Conservation (phyloP, 2,797 vertebrate genomes). For the Sebastes taczanowskii region DNA sequence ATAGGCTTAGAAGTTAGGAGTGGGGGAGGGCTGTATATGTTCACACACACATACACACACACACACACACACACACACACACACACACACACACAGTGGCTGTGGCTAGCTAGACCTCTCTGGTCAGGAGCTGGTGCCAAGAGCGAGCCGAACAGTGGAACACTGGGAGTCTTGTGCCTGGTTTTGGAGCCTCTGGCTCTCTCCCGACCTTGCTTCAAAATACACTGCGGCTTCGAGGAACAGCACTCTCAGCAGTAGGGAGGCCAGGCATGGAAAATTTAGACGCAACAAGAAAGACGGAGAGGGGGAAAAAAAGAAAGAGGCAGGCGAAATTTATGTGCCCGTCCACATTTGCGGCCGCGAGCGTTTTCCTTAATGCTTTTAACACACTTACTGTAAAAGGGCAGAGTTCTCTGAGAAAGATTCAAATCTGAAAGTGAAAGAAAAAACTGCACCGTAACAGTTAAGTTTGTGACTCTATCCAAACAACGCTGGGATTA, state of each 20-base stretch:
- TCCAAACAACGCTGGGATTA: conserved; percentile 48
- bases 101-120: conserved; percentile 76
- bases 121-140: conserved; percentile 81
- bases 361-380: conserved; percentile 74
- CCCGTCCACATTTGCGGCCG: conserved; percentile 78
- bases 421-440: conserved; percentile 70
- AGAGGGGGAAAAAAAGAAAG: conserved; percentile 23
- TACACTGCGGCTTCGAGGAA: conserved; percentile 86
- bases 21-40: conserved; percentile 65
- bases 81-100: conserved; percentile 64
- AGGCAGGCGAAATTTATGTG: conserved; percentile 71
- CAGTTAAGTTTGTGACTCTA: conserved; percentile 29
- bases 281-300: conserved; percentile 75
- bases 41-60: background rate
- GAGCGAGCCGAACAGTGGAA: conserved; percentile 78
- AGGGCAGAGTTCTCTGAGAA: conserved; percentile 33
- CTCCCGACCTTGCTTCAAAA: conserved; percentile 84
- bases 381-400: conserved; percentile 74
- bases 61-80: conserved; percentile 60
- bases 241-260: conserved; percentile 86
- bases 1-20: conserved; percentile 47
- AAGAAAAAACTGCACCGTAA: conserved; percentile 58
- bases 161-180: conserved; percentile 81
- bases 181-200: conserved; percentile 79
- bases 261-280: conserved; percentile 84